Evolutionary conservation across 2,113 vertebrate species (phyloP).

Genomic region (Dicerorhinus sumatrensis): DNA sequence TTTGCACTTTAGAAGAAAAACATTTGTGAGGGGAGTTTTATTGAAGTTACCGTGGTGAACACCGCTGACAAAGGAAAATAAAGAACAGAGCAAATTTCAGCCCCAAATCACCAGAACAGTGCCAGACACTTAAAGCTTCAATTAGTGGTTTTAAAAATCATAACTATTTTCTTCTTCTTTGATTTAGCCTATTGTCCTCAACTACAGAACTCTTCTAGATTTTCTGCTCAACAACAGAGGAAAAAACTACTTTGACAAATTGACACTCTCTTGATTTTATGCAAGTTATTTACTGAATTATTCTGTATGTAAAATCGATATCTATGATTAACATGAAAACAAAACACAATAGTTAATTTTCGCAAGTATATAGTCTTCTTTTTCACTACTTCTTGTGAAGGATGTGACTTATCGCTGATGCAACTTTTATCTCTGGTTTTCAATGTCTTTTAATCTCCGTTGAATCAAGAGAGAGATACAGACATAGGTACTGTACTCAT

Average conservation of each 20-base stretch:
- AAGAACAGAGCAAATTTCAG: conserved; percentile 44
- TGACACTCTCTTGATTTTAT: conserved; percentile 4
- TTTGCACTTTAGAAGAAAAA: conserved; percentile 60
- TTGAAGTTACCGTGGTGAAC: conserved; percentile 72
- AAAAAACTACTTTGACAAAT: conserved; percentile 44
- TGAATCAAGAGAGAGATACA: neutral
- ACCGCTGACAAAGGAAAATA: conserved; percentile 44
- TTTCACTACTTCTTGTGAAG: neutral
- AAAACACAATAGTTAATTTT: conserved; percentile 27
- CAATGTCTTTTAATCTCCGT: neutral
- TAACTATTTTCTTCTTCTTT: conserved; percentile 26
- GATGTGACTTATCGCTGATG: neutral
- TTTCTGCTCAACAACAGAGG: conserved; percentile 42
- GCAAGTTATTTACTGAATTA: conserved; percentile 8
- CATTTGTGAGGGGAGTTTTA: conserved; percentile 55
- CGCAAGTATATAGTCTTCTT: neutral
- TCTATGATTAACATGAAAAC: neutral
- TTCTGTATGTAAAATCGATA: conserved; percentile 10
- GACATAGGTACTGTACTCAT: neutral
- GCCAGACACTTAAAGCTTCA: conserved; percentile 58
- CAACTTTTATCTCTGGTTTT: neutral
- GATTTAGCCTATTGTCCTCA: conserved; percentile 47
- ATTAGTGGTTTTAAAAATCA: conserved; percentile 65
- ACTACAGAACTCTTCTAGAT: neutral
- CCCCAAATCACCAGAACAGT: conserved; percentile 49